phyloP scores from a whole-genome alignment of 2,797 vertebrate species.

The Pseudochirops cupreus region DNA sequence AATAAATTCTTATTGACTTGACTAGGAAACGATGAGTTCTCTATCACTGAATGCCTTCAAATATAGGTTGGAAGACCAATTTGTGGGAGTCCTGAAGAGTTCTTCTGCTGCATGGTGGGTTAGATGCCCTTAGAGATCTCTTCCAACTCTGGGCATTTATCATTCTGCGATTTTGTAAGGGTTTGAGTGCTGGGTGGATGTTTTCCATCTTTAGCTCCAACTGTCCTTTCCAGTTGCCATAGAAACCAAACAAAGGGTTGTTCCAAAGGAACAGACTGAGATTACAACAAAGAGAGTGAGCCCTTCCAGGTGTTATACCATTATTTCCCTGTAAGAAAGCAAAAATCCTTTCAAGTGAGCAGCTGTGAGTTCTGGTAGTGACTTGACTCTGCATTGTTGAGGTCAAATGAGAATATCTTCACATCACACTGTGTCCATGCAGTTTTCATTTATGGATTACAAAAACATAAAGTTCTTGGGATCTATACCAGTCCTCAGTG shows the following conservation, averaged over 20 bases:
- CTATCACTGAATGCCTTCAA: background rate
- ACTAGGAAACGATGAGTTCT: background rate
- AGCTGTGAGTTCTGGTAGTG: background rate
- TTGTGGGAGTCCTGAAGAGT: background rate
- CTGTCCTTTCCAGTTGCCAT: conserved; percentile 4
- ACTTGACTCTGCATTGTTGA: background rate
- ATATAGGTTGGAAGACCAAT: background rate
- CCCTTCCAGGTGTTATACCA: background rate
- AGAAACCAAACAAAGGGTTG: background rate
- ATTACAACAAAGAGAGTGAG: too few species aligned
- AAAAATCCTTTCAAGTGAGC: background rate
- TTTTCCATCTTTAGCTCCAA: conserved; percentile 14
- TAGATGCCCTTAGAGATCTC: background rate
- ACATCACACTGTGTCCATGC: background rate
- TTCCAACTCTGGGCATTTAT: background rate
- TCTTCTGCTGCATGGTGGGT: background rate
- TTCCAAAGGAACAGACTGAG: background rate
- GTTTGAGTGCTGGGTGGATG: background rate
- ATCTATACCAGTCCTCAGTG: background rate
- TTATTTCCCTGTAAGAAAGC: fast-evolving
- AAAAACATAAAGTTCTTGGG: background rate
- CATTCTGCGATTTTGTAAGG: fast-evolving
- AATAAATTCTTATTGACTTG: background rate
- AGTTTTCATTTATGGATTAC: background rate
- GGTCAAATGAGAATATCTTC: background rate